phyloP scores from a whole-genome alignment of 2,888 invertebrate species.

The Drosophila birchii region DNA sequence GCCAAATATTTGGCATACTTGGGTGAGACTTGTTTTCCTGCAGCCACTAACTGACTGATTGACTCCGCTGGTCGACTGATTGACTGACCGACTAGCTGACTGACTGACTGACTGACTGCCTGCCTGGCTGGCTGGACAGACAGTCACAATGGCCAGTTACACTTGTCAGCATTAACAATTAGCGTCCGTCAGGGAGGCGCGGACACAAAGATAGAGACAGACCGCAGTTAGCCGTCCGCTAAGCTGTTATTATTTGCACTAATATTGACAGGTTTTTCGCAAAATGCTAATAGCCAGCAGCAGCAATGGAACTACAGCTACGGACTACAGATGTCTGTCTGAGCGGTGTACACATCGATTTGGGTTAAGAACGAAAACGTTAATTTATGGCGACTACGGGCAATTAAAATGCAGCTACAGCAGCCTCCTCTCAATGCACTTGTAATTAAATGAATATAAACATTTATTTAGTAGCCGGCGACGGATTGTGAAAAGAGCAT shows the following conservation, averaged over 20 bases:
- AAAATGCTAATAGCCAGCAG: constrained; percentile 72
- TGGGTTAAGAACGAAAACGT: constrained; percentile 82
- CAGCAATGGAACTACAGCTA: constrained; percentile 17
- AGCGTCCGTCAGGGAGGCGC: constrained; percentile 59
- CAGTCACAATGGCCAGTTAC: constrained; percentile 50
- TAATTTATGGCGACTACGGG: constrained; percentile 64
- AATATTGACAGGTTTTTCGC: constrained; percentile 81
- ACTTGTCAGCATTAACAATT: constrained; percentile 78
- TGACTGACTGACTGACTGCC: constrained; percentile 25
- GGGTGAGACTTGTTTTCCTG: constrained; percentile 56
- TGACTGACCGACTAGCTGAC: constrained; percentile 38
- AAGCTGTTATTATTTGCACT: constrained; percentile 82
- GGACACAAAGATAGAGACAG: constrained; percentile 33
- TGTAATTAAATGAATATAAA: constrained; percentile 80
- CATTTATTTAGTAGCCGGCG: constrained; percentile 64
- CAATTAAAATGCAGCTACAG: constrained; percentile 72
- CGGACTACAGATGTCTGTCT: constrained; percentile 49
- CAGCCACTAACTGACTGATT: constrained; percentile 51
- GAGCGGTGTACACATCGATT: constrained; percentile 62
- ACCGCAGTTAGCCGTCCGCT: constrained; percentile 50
- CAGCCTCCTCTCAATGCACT: constrained; percentile 55
- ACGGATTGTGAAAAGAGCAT: constrained; percentile 41
- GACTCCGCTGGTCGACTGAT: constrained; percentile 13
- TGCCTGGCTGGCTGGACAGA: constrained; percentile 3
- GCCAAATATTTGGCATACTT: constrained; percentile 78